Conservation (phyloP, 2,797 vertebrate genomes). For the Danio albolineatus region DNA sequence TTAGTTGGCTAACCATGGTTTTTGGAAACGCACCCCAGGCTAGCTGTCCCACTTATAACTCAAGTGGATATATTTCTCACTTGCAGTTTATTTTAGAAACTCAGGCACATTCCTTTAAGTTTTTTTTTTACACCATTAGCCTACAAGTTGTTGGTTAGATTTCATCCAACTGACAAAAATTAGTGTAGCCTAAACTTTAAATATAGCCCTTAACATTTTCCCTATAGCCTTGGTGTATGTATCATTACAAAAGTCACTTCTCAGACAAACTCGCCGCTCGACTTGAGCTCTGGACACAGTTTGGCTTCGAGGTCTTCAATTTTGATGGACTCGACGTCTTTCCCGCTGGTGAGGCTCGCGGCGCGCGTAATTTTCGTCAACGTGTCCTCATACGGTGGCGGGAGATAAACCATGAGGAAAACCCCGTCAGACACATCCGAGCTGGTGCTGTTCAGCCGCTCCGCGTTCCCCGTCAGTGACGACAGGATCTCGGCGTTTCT, state of each 20-base stretch:
- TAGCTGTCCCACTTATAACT: conserved; percentile 4
- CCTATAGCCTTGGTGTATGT: neutral
- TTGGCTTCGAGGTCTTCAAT: conserved; percentile 73
- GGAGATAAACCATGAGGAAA: conserved; percentile 80
- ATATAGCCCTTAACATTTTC: too few relatives aligned
- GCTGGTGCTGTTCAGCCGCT: conserved; percentile 75
- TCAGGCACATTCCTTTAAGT: neutral
- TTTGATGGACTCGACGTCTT: conserved; percentile 71
- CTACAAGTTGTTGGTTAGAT: neutral
- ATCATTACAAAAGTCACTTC: neutral
- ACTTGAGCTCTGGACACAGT: conserved; percentile 70
- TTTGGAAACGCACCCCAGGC: neutral
- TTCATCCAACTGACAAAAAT: neutral
- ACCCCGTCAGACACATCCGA: conserved; percentile 75
- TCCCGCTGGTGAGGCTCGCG: conserved; percentile 77
- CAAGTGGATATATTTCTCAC: neutral
- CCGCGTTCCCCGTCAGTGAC: conserved; percentile 69
- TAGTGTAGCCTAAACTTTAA: too few relatives aligned
- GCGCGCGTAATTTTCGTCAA: conserved; percentile 78
- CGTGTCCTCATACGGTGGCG: conserved; percentile 88
- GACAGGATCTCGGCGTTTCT: conserved; percentile 71
- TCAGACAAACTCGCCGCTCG: conserved; percentile 67
- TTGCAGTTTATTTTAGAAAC: neutral
- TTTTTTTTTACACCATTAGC: neutral
- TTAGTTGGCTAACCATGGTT: too few relatives aligned